These are phyloP conservation scores for Ectemnius lituratus DNA, from an alignment of 2,888 invertebrate species.

Conservation along the genomic window DNA sequence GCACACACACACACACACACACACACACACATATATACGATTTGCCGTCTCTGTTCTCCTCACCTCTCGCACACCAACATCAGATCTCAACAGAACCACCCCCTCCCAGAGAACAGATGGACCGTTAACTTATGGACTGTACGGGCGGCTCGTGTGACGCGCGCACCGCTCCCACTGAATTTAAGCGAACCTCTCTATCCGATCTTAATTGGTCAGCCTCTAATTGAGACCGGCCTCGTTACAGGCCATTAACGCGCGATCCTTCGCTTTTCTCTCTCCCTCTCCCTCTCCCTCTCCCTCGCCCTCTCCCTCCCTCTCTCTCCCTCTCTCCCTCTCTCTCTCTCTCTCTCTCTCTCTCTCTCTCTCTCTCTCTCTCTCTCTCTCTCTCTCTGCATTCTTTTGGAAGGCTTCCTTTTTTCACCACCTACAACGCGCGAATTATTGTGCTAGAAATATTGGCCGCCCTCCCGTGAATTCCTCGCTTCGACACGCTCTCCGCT, in stretches of 20 bases:
- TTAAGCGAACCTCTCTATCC: slow-evolving; percentile 56
- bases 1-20: too few relatives aligned
- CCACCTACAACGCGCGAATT: too few relatives aligned
- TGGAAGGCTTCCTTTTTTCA: too few relatives aligned
- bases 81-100: not conserved
- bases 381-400: too few relatives aligned
- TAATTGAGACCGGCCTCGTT: slow-evolving; percentile 70
- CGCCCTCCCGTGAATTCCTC: too few relatives aligned
- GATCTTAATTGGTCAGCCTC: slow-evolving; percentile 72
- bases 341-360: slow-evolving; percentile 10
- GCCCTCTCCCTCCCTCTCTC: too few relatives aligned
- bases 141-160: slow-evolving; percentile 25
- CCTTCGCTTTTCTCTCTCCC: slow-evolving; percentile 25
- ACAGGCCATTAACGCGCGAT: slow-evolving; percentile 51
- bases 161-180: slow-evolving; percentile 53
- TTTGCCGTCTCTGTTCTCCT: not conserved
- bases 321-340: too few relatives aligned
- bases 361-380: too few relatives aligned
- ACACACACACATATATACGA: too few relatives aligned
- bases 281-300: too few relatives aligned
- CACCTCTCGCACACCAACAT: not conserved
- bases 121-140: slow-evolving; percentile 72
- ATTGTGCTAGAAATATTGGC: too few relatives aligned
- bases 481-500: too few relatives aligned
- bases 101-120: slow-evolving; percentile 64